phyloP scores from a whole-genome alignment of 2,113 vertebrate genomes.

The Phyllopteryx taeniolatus region DNA sequence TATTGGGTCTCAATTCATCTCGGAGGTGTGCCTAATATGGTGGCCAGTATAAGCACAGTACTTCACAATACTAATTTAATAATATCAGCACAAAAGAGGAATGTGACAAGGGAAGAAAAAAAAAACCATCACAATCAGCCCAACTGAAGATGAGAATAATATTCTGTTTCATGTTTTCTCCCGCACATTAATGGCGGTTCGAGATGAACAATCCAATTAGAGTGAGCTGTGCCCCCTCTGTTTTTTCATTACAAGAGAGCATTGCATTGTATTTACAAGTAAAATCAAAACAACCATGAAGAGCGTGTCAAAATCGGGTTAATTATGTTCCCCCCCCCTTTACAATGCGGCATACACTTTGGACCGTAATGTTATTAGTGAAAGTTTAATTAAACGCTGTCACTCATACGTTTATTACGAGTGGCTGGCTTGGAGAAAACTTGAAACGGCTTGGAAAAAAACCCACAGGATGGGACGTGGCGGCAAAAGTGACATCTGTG shows the following conservation, averaged over 20 bases:
- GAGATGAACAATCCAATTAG: slow-evolving; percentile 67
- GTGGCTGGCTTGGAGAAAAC: slow-evolving; percentile 46
- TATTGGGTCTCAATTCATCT: neutral
- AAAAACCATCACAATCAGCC: neutral
- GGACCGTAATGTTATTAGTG: slow-evolving; percentile 49
- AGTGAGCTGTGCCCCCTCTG: slow-evolving; percentile 36
- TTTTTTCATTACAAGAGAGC: slow-evolving; percentile 51
- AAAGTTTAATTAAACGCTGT: slow-evolving; percentile 68
- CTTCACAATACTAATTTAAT: neutral
- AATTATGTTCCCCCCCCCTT: slow-evolving; percentile 56
- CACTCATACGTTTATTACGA: slow-evolving; percentile 49
- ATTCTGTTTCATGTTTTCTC: slow-evolving; percentile 18
- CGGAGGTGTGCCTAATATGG: neutral
- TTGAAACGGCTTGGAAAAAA: slow-evolving; percentile 34
- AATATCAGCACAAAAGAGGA: slow-evolving; percentile 2
- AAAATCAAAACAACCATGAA: slow-evolving; percentile 66
- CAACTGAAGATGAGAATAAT: slow-evolving; percentile 11
- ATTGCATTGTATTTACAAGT: slow-evolving; percentile 53
- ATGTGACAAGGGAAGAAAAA: slow-evolving; percentile 6
- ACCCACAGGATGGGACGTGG: slow-evolving; percentile 40
- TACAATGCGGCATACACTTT: slow-evolving; percentile 38
- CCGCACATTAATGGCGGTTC: slow-evolving; percentile 29
- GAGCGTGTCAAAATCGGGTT: slow-evolving; percentile 65
- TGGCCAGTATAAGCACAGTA: neutral
- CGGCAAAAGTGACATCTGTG: slow-evolving; percentile 61